Evolutionary conservation across 2,113 vertebrate genomes (phyloP), one percentile per base, ranked within the genome.

Genomic region (Dipodomys spectabilis): DNA sequence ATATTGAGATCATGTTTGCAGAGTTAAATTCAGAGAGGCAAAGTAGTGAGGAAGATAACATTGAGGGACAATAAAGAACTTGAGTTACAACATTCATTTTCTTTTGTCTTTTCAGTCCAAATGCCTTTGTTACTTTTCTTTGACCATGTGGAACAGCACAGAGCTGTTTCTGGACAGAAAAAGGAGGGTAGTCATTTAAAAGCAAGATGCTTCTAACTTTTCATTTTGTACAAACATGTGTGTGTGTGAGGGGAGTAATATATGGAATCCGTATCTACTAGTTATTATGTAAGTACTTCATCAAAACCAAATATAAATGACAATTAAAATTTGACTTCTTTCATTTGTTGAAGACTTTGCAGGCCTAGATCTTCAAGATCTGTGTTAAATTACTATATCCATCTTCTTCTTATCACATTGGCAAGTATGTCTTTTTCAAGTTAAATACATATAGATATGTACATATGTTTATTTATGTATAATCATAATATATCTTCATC

Each of bases 231-330:
- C 44, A 91, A 83, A 88, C 39, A 49, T 49, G 49, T 11, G 49
- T 49, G 49, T 49, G 49, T 49, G 49, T 49, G 49, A 11, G 53
- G 32, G 62, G 45, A 77, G 11, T 83, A 25, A 79, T 67, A 57
- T 85, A 44, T 72, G 82, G 87, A 87, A 92, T 94, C 49, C 69
- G 9, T 82, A 71, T 80, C 18, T 82, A 74, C 49, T 64, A 86
- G 89, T 64, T 62, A 64, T 32, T 94, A 49, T 80, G 60, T 60
- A 72, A 68, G 83, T 92, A 87, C 11, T 19, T 82, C 89, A 72
- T 75, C 27, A 64, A 89, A 84, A 39, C 32, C 19, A 45, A 92
- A 88, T 91, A 80, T 94, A 79, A 92, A 45, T 67, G 71, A 71
- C 79, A 81, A 82, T 83, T 83, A 88, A 73, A 65, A 81, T 35